Conservation (phyloP, 2,888 invertebrate species). For the Gastrophysa polygoni region DNA sequence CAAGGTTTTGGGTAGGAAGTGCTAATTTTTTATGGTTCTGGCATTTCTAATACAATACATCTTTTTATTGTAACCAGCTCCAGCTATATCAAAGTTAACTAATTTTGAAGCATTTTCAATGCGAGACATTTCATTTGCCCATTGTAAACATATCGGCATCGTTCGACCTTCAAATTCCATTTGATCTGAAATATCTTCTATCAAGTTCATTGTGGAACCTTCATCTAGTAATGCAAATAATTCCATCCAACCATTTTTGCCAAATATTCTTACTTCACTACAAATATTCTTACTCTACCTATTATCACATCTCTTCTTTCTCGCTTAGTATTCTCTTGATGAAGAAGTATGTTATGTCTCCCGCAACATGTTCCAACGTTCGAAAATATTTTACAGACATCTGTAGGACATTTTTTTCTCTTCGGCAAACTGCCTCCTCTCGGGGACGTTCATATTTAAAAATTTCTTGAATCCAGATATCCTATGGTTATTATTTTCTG, state of each 20-base stretch:
- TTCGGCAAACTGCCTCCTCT: neutral
- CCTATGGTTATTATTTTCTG: neutral
- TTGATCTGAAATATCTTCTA: neutral
- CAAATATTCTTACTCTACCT: too few relatives aligned
- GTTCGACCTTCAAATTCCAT: neutral
- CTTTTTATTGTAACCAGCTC: neutral
- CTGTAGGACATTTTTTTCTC: neutral
- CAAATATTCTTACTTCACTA: conserved; percentile 1
- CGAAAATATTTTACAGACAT: too few relatives aligned
- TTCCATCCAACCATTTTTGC: neutral
- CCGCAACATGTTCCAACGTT: too few relatives aligned
- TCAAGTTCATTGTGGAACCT: neutral
- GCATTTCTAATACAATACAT: neutral
- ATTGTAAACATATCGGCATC: neutral
- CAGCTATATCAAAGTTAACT: neutral
- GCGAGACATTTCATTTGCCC: neutral
- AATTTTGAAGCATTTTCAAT: neutral
- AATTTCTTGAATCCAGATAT: neutral
- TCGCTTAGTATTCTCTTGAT: neutral
- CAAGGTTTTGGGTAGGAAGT: neutral
- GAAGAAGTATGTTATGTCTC: neutral
- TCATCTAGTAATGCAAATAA: conserved; percentile 2
- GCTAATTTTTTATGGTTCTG: neutral
- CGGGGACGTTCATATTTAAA: neutral
- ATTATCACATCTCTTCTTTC: too few relatives aligned